Evolutionary conservation across 2,888 invertebrate species (phyloP), one percentile per base, ranked within the genome.

Genomic region (Synergus gifuensis): DNA sequence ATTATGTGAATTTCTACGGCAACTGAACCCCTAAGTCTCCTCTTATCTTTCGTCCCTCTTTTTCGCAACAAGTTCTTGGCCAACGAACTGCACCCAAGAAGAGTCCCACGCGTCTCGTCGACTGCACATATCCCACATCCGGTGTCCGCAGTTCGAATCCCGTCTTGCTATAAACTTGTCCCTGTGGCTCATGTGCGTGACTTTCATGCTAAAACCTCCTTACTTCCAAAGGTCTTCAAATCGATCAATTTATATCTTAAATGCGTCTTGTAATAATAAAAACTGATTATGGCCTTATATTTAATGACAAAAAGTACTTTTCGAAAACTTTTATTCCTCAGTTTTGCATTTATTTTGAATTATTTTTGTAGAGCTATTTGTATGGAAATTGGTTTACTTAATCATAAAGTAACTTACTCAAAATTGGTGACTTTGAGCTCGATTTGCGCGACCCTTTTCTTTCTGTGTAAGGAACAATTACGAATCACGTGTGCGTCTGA

Each of bases 71-170:
- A 28, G 63, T 67, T 82, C 9, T 77, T 79, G 78, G 79, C 78
- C 83, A 81, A 82, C 81, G 81, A 84, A 83, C 81, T 78, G 81
- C 79, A 76, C 79, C 69, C 80, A 77, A 79, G 73, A 76, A 84
- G 83, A 87, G 86, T 88, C 88, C 88, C 88, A 88, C 88, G 88
- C 88, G 87, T 88, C 88, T 88, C 86, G 87, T 86, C 88, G 84
- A 82, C 87, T 84, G 82, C 80, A 80, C 80, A 83, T 89, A 87
- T 89, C 84, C 88, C 87, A 87, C 89, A 89, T 89, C 89, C 89
- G 89, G 88, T 88, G 87, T 82, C 83, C 85, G 78, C 83, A 76
- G 76, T 79, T 81, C 83, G 82, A 85, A 83, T 81, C 83, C 58
- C 58, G 77, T 83, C 79, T 62, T 14, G 46, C 84, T 81, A 79